phyloP scores from a whole-genome alignment of 2,797 vertebrate genomes.

The Sebastes hopkinsi region DNA sequence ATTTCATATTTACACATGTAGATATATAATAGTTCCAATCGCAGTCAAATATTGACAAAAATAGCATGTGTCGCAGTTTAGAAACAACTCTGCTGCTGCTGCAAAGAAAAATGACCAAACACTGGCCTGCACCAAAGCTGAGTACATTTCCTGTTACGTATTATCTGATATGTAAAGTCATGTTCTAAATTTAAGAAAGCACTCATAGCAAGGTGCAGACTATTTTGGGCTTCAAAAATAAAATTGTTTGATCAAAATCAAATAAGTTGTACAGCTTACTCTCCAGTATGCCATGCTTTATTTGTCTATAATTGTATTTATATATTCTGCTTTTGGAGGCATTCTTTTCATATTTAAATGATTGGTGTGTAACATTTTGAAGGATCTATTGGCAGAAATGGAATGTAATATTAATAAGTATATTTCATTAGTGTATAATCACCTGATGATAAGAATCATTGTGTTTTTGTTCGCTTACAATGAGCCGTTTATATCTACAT shows the following conservation, averaged over 20 bases:
- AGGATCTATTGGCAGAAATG: no score
- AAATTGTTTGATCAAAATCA: background rate
- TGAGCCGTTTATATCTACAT: no score
- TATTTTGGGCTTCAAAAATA: background rate
- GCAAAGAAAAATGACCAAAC: rapidly evolving
- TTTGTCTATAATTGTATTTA: rapidly evolving
- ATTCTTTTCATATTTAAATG: background rate
- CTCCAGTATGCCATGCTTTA: background rate
- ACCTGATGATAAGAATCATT: no score
- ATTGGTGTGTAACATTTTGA: background rate
- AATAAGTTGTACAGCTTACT: background rate
- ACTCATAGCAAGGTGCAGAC: background rate
- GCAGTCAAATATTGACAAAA: background rate
- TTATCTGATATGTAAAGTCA: background rate
- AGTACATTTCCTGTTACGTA: background rate
- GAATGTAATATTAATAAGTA: no score
- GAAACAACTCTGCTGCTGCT: background rate
- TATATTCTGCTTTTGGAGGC: background rate
- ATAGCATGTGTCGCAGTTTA: background rate
- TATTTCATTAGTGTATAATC: no score
- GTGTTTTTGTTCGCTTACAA: rapidly evolving
- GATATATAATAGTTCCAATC: background rate
- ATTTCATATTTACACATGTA: background rate
- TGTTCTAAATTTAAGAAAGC: background rate
- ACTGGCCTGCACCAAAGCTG: background rate